Conservation (phyloP, 2,797 vertebrate species). For the Schizopygopsis pylzovi region DNA sequence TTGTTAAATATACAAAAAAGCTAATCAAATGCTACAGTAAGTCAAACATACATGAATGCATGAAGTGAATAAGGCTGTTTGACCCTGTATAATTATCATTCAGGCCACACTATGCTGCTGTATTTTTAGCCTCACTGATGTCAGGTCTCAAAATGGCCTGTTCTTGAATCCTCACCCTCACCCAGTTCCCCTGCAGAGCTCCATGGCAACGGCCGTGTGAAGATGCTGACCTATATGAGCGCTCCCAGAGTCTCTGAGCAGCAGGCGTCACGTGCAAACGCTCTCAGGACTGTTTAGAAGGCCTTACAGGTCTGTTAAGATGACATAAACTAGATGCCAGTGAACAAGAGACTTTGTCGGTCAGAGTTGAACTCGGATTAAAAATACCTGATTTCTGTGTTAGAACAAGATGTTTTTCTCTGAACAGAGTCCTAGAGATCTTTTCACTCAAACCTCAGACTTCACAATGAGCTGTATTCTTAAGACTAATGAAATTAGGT, state of each 20-base stretch:
- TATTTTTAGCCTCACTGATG: conserved; percentile 24
- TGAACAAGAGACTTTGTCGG: neutral
- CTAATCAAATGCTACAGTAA: neutral
- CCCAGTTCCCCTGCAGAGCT: conserved; percentile 18
- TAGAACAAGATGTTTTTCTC: neutral
- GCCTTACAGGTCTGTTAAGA: neutral
- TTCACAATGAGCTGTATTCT: conserved; percentile 29
- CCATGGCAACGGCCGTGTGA: conserved; percentile 39
- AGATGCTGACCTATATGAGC: conserved; percentile 48
- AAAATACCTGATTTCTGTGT: neutral
- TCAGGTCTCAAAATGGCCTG: conserved; percentile 28
- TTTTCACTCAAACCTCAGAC: conserved; percentile 62
- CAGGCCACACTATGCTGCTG: conserved; percentile 9
- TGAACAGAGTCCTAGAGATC: neutral
- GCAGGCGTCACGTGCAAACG: neutral
- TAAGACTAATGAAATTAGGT: conserved; percentile 49
- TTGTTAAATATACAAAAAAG: too few relatives aligned
- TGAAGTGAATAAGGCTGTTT: neutral
- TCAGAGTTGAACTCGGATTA: neutral
- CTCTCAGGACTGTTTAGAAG: neutral
- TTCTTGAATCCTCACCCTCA: conserved; percentile 32
- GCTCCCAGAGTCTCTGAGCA: neutral
- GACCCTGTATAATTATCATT: neutral
- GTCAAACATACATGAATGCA: neutral
- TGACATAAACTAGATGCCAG: neutral